These are phyloP conservation scores for Avahi laniger DNA, from an alignment of 2,797 vertebrate species.

Conservation along the genomic window DNA sequence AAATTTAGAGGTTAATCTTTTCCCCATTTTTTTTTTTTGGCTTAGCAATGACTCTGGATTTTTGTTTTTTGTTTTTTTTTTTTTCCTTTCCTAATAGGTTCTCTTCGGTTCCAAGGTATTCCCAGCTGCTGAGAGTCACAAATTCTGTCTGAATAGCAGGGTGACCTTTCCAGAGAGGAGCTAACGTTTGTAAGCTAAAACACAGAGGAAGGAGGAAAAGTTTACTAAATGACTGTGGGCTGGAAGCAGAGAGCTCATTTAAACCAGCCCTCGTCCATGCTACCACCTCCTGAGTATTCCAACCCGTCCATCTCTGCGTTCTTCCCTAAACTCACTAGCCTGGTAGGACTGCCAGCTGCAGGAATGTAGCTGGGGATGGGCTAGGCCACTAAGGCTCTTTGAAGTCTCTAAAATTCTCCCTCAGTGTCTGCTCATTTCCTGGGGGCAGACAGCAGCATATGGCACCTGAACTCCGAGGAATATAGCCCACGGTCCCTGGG, in stretches of 20 bases:
- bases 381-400: background rate
- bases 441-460: background rate
- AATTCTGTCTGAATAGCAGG: constrained; percentile 38
- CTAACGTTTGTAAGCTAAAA: constrained; percentile 49
- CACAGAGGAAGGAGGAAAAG: background rate
- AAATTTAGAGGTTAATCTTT: background rate
- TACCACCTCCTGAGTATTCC: no score
- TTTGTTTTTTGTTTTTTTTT: background rate
- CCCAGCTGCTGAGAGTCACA: constrained; percentile 28
- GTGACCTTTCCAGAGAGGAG: constrained; percentile 64
- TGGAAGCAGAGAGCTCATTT: background rate
- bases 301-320: background rate
- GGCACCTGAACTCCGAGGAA: background rate
- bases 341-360: background rate
- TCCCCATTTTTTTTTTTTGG: background rate
- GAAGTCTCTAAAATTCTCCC: constrained; percentile 5
- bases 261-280: background rate
- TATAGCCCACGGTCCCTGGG: background rate
- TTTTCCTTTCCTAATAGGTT: background rate
- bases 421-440: background rate
- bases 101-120: constrained; percentile 28
- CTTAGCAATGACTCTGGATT: background rate
- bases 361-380: background rate
- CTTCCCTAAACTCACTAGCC: background rate
- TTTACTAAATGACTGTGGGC: background rate